Conservation (phyloP, 2,888 invertebrate genomes). For the Dasypogon diadema region DNA sequence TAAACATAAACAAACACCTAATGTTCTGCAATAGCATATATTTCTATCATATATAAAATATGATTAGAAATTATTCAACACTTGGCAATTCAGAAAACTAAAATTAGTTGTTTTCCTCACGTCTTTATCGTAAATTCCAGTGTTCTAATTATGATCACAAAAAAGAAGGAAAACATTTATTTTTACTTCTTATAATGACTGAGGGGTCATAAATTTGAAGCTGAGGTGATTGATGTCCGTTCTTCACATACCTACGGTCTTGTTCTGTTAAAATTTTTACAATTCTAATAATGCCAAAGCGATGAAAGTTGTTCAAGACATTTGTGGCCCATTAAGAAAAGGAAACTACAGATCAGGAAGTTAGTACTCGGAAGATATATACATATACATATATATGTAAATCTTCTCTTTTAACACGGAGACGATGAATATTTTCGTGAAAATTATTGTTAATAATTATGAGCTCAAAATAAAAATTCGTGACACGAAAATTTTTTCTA, state of each 20-base stretch:
- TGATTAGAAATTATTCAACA: too few relatives aligned
- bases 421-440: background rate
- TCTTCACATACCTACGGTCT: slow-evolving; percentile 18
- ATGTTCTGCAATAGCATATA: too few relatives aligned
- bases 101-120: background rate
- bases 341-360: background rate
- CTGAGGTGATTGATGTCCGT: slow-evolving; percentile 8
- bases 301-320: slow-evolving; percentile 29
- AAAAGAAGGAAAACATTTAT: background rate
- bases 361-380: background rate
- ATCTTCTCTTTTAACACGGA: background rate
- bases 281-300: slow-evolving; percentile 25
- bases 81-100: too few relatives aligned
- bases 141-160: background rate
- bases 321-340: slow-evolving; percentile 25
- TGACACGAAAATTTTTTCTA: too few relatives aligned
- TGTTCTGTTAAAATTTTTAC: slow-evolving; percentile 4
- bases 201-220: slow-evolving; percentile 1
- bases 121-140: background rate
- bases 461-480: background rate
- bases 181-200: slow-evolving; percentile 1
- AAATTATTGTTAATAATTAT: background rate
- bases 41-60: too few relatives aligned
- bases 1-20: too few relatives aligned
- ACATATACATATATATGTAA: too few relatives aligned